A percentile compares a stretch with the other conserved stretches of the same genome.
These are phyloP conservation scores for Vicugna pacos DNA, from an alignment of 2,113 vertebrate species.

Conservation along the genomic window DNA sequence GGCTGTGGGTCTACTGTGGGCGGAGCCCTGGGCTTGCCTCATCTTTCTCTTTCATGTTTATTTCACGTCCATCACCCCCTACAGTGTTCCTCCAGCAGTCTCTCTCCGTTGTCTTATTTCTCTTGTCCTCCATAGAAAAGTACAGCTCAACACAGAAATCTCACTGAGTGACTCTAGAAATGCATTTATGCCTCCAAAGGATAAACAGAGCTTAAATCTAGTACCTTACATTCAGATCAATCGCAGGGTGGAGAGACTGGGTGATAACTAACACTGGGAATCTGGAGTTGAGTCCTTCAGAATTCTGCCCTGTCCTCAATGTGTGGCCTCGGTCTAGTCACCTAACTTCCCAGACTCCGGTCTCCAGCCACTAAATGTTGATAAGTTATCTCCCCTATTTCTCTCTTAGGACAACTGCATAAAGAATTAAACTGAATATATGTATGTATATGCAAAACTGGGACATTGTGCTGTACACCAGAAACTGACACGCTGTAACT, in stretches of 20 bases:
- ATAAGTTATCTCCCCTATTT: background rate
- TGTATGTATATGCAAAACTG: no score
- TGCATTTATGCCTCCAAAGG: background rate
- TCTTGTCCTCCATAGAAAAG: background rate
- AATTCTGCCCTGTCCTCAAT: background rate
- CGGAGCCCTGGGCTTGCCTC: background rate
- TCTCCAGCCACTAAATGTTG: background rate
- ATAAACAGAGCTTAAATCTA: background rate
- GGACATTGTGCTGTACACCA: no score
- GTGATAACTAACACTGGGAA: background rate
- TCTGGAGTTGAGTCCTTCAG: background rate
- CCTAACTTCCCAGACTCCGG: background rate
- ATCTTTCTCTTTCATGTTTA: background rate
- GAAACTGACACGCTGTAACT: no score
- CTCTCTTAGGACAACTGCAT: background rate
- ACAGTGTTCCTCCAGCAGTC: background rate
- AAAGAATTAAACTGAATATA: background rate
- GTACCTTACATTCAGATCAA: background rate
- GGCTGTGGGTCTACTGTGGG: no score
- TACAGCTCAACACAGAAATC: background rate
- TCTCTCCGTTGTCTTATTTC: background rate
- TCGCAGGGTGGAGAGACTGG: background rate
- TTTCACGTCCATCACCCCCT: background rate
- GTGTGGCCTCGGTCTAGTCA: background rate
- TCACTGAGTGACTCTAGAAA: conserved; percentile 26